Evolutionary conservation across 2,113 vertebrate genomes (phyloP).

Genomic region (Tringa solitaria): DNA sequence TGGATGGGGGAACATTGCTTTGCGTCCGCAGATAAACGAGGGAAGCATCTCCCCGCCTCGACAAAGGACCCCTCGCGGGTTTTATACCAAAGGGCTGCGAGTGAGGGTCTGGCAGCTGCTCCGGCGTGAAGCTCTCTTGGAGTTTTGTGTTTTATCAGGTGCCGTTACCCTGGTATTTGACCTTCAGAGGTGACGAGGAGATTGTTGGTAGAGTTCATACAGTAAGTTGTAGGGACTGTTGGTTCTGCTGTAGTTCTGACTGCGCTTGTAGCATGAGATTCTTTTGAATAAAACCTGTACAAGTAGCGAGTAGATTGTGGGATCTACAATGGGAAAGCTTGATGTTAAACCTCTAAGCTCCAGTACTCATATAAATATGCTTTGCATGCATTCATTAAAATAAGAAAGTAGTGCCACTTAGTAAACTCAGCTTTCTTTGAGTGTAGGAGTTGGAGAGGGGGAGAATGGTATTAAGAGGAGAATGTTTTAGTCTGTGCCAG

Average conservation of each 20-base stretch:
- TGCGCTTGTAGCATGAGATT: not conserved
- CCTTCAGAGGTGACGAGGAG: not conserved
- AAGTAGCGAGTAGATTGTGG: not conserved
- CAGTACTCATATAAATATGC: not conserved
- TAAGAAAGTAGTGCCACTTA: not conserved
- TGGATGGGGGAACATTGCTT: slow-evolving; percentile 37
- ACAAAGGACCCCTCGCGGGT: slow-evolving; percentile 1
- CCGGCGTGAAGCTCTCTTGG: not conserved
- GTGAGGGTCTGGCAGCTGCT: not conserved
- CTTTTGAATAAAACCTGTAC: not conserved
- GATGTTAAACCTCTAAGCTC: not conserved
- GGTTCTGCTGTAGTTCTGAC: not conserved
- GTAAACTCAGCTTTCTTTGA: slow-evolving; percentile 36
- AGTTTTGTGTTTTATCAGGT: not conserved
- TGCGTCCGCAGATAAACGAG: slow-evolving; percentile 50
- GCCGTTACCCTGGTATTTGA: not conserved
- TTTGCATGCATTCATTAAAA: not conserved
- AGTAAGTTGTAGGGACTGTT: not conserved
- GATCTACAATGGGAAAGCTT: not conserved
- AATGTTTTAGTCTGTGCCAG: slow-evolving; percentile 24
- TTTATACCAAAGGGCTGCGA: not conserved
- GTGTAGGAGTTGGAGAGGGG: slow-evolving; percentile 12
- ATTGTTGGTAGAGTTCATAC: not conserved
- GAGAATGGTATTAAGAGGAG: slow-evolving; percentile 32
- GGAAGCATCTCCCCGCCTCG: not conserved